Conservation (phyloP, 1,140 invertebrate genomes). For the Arion vulgaris region DNA sequence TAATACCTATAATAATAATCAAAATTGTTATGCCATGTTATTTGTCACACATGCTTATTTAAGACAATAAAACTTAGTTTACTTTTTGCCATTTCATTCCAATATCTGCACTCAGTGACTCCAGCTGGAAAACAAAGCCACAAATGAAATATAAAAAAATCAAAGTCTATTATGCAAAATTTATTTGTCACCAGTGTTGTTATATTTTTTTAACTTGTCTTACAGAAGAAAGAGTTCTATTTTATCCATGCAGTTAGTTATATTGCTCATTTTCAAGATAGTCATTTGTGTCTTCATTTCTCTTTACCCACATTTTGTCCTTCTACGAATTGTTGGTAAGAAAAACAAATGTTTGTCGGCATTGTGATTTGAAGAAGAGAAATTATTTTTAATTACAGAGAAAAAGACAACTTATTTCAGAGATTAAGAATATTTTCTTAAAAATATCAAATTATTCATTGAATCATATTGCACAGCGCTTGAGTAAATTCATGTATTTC, state of each 20-base stretch:
- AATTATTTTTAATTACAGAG: background rate
- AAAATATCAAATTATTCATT: background rate
- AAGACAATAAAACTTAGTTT: background rate
- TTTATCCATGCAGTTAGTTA: slow-evolving; percentile 10
- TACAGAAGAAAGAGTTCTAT: slow-evolving; percentile 22
- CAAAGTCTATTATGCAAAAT: slow-evolving; percentile 42
- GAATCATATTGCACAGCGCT: background rate
- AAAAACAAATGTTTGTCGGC: background rate
- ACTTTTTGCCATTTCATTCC: slow-evolving; percentile 27
- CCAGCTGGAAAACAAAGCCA: background rate
- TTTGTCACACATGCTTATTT: background rate
- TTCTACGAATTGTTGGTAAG: background rate
- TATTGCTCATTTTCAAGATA: slow-evolving; percentile 29
- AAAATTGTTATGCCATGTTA: background rate
- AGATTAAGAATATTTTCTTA: background rate
- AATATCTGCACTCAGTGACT: background rate
- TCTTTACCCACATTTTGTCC: too few species aligned
- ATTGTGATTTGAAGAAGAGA: background rate
- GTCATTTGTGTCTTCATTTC: background rate
- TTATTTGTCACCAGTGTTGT: slow-evolving; percentile 30
- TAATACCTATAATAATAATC: background rate
- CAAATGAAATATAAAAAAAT: slow-evolving; percentile 34
- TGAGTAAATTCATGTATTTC: background rate
- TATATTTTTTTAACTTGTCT: slow-evolving; percentile 29
- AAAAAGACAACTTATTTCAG: background rate